Evolutionary conservation across 2,797 vertebrate genomes (phyloP), one percentile per base, ranked within the genome.

Genomic region (Notolepis coatsorum): DNA sequence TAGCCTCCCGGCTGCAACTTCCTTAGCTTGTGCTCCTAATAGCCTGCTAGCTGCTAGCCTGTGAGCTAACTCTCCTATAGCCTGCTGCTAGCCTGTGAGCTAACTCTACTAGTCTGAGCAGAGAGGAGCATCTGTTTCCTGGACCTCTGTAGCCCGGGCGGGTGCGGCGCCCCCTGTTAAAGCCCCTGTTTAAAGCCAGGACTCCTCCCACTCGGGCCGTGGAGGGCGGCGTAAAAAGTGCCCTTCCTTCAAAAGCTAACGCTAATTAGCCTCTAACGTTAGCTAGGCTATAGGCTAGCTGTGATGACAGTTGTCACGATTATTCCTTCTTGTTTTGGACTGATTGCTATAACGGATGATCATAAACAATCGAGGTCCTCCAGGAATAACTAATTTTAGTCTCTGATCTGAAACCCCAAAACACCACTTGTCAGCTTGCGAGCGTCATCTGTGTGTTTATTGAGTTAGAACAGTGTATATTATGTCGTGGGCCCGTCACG

Each of bases 401-500:
- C 48, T 24, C 8, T 18, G n/a, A n/a, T 8, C 0, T 45, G 10
- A 12, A 2, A 5, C 1, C 3, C 24, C n/a, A 1, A 27, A 28
- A 35, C 10, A 2, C 7, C 0, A 1, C 5, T 15, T 70, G 28
- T 55, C 65, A 25, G 1, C 1, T 5, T 0, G 21, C 7, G 8
- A 20, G 39, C 39, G n/a, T n/a, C 21, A 17, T 7, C n/a, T 39
- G 2, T 20, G 6, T 20, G 49, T 21, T 18, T 33, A 49, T 31
- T 33, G 17, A 49, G 2, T 25, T n/a, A n/a, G n/a, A 31, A 50
- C 24, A 7, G 45, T 47, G 3, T 45, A 38, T 64, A n/a, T n/a
- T n/a, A n/a, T n/a, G n/a, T n/a, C n/a, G 58, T 79, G 23, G 81
- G 80, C 81, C 84, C 66, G 82, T 87, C 85, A 87, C 80, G 42